phyloP scores from a whole-genome alignment of 2,888 invertebrate species.

The Caenorhabditis sp. region DNA sequence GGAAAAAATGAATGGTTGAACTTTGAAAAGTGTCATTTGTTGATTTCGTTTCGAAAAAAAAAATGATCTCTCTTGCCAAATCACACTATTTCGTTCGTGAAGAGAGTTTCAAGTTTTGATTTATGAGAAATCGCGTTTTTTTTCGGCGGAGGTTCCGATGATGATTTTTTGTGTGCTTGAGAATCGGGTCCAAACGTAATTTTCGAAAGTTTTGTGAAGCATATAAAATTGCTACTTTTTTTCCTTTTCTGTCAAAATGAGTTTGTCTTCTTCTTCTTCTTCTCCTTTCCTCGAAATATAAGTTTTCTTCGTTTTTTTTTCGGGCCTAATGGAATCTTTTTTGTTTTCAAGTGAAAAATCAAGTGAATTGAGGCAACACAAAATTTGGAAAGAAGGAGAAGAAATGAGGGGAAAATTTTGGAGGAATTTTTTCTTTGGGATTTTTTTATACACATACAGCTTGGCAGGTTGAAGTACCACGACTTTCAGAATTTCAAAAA shows the following conservation, averaged over 20 bases:
- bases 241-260: neutral
- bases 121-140: neutral
- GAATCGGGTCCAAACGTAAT: neutral
- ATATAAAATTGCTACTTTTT: neutral
- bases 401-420: neutral
- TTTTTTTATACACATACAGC: no score
- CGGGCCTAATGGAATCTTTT: neutral
- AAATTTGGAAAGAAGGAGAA: neutral
- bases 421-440: neutral
- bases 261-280: slow-evolving; percentile 2
- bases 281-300: neutral
- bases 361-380: neutral
- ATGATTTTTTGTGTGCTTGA: no score
- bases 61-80: neutral
- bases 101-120: neutral
- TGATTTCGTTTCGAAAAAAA: neutral
- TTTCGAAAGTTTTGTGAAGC: neutral
- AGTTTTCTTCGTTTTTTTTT: slow-evolving; percentile 1
- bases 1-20: neutral
- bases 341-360: slow-evolving; percentile 1
- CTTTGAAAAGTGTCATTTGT: neutral
- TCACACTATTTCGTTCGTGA: neutral
- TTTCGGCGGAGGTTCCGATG: neutral
- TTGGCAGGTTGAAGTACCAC: no score
- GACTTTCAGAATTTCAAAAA: no score